These are phyloP conservation scores for Drosophila formosana DNA, from an alignment of 2,888 invertebrate species.

Conservation along the genomic window DNA sequence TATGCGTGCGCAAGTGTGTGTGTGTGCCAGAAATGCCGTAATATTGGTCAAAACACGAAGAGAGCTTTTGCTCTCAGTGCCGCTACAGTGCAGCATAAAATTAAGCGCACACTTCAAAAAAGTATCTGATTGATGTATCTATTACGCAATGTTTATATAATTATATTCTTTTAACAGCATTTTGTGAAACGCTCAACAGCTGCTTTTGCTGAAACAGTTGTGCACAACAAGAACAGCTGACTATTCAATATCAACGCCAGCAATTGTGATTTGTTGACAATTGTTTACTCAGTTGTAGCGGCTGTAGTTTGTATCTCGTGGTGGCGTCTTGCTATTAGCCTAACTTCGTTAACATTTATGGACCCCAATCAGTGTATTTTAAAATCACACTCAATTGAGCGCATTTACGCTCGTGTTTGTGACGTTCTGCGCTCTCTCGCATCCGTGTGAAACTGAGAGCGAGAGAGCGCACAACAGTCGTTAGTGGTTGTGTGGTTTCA, in stretches of 20 bases:
- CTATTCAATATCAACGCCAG: not conserved
- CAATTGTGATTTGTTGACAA: conserved; percentile 8
- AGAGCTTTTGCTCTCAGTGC: conserved; percentile 47
- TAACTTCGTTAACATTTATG: conserved; percentile 16
- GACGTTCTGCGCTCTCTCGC: conserved; percentile 3
- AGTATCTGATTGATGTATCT: not conserved
- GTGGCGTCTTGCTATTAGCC: conserved; percentile 3
- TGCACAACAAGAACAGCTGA: conserved; percentile 12
- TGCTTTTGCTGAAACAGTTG: conserved; percentile 5
- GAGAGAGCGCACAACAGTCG: not conserved
- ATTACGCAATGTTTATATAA: not conserved
- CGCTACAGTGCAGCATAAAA: conserved; percentile 42
- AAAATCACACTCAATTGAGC: conserved; percentile 13
- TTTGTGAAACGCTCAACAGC: not conserved
- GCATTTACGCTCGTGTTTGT: not conserved
- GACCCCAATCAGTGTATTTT: conserved; percentile 10
- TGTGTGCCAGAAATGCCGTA: conserved; percentile 62
- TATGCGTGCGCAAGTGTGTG: conserved; percentile 19
- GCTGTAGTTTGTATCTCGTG: not conserved
- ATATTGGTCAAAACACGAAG: conserved; percentile 49
- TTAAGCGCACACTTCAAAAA: not conserved
- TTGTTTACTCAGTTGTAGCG: conserved; percentile 11
- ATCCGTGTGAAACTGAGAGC: conserved; percentile 7
- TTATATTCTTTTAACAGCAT: not conserved
- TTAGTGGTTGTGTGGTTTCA: conserved; percentile 15